Percentiles rank a stretch among this genome's conserved stretches.
These are phyloP conservation scores for Harpagifer antarcticus DNA, from an alignment of 2,797 vertebrate genomes.

Conservation along the genomic window DNA sequence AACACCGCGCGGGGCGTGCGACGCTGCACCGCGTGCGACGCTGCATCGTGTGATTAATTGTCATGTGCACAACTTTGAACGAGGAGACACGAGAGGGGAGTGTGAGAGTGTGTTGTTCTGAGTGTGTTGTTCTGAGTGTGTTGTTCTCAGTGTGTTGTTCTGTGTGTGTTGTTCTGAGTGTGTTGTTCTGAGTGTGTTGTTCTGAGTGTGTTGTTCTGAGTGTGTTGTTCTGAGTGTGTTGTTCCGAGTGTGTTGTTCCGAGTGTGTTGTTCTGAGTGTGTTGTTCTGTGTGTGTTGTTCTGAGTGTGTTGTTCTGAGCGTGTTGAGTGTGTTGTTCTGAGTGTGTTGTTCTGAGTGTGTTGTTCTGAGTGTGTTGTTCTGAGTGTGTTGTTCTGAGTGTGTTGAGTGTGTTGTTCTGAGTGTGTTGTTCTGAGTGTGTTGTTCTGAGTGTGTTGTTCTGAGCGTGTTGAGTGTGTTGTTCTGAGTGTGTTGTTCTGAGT, in stretches of 20 bases:
- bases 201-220: neutral
- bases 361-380: neutral
- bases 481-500: neutral
- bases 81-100: constrained; percentile 28
- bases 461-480: too few relatives aligned
- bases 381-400: neutral
- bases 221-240: neutral
- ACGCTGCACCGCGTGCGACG: constrained; percentile 73
- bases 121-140: neutral
- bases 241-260: too few relatives aligned
- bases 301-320: neutral
- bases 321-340: neutral
- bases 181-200: neutral
- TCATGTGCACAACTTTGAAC: constrained; percentile 66
- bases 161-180: neutral
- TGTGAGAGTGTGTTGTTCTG: neutral
- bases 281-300: too few relatives aligned
- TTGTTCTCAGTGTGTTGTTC: neutral
- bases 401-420: neutral
- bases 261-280: neutral
- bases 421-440: neutral
- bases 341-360: neutral
- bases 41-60: constrained; percentile 82
- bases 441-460: neutral
- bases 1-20: constrained; percentile 55